A percentile compares a stretch with the other conserved stretches of the same genome.
These are phyloP conservation scores for Astreopora myriophthalma DNA, from an alignment of 64 coral and sea anemone genomes.

Conservation along the genomic window DNA sequence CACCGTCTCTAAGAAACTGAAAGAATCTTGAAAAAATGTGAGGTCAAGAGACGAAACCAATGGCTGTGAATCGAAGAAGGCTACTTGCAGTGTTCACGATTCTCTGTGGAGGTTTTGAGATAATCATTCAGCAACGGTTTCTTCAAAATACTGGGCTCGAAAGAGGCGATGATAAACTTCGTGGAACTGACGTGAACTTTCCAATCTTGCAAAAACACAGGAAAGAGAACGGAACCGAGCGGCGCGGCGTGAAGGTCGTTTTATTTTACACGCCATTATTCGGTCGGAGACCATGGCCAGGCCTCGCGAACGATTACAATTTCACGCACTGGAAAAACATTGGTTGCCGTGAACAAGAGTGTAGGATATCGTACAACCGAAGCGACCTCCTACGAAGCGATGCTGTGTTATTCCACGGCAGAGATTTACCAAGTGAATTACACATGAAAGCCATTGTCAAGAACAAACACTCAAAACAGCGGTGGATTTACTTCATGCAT, in stretches of 20 bases:
- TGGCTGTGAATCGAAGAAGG: neutral
- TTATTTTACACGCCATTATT: neutral
- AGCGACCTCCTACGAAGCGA: neutral
- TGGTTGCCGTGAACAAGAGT: neutral
- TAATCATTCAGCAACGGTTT: neutral
- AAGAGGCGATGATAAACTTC: too few species aligned
- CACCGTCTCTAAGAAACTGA: neutral
- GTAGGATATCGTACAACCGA: neutral
- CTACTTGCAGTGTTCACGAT: too few species aligned
- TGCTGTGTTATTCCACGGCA: constrained; percentile 44
- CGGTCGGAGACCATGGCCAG: neutral
- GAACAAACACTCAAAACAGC: constrained; percentile 4
- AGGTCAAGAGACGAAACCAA: neutral
- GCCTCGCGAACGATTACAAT: neutral
- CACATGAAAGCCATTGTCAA: neutral
- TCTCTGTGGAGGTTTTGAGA: neutral
- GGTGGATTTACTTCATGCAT: constrained; percentile 61
- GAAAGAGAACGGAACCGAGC: neutral
- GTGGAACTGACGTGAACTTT: neutral
- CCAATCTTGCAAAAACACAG: neutral
- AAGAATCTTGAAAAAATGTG: too few species aligned
- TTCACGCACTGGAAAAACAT: neutral
- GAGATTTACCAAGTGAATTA: constrained; percentile 15
- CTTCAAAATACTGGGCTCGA: neutral
- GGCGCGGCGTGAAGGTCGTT: neutral